These are phyloP conservation scores for Dolichoris vasculosae DNA, from an alignment of 1,140 invertebrate genomes.

Conservation along the genomic window DNA sequence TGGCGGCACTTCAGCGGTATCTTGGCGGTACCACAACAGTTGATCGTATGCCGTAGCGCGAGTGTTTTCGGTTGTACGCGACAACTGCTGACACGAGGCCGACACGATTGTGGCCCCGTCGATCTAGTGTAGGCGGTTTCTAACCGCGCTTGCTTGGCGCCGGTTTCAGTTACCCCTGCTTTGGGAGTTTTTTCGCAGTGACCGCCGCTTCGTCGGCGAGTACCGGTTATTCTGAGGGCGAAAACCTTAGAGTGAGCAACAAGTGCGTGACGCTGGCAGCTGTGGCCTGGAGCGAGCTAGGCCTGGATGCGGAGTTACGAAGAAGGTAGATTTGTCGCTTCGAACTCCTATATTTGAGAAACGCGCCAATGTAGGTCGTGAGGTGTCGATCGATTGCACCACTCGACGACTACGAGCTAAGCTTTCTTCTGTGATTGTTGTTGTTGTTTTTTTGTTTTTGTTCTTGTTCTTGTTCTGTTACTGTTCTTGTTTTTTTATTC, in stretches of 20 bases:
- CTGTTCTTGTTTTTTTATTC: not conserved
- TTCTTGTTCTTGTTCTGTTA: too few relatives aligned
- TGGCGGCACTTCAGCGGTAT: not conserved
- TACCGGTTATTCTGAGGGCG: constrained; percentile 52
- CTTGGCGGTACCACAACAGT: too few relatives aligned
- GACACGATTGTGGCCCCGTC: not conserved
- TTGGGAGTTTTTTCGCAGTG: constrained; percentile 61
- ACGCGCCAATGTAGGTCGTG: not conserved
- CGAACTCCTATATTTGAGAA: too few relatives aligned
- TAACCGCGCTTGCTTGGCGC: not conserved
- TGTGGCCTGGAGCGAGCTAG: too few relatives aligned
- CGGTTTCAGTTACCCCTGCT: constrained; percentile 57
- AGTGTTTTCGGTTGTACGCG: too few relatives aligned
- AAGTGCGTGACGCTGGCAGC: constrained; percentile 7
- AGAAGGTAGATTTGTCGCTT: too few relatives aligned
- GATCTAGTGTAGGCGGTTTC: constrained; percentile 30
- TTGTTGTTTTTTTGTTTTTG: not conserved
- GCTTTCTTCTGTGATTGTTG: not conserved
- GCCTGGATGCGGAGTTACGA: too few relatives aligned
- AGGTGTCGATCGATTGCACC: not conserved
- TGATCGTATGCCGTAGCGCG: not conserved
- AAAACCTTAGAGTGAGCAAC: not conserved
- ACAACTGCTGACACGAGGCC: not conserved
- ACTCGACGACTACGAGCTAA: not conserved
- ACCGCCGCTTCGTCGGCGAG: constrained; percentile 52